These are phyloP conservation scores for Lithodes maja DNA, from an alignment of 2,888 invertebrate genomes.

Conservation along the genomic window DNA sequence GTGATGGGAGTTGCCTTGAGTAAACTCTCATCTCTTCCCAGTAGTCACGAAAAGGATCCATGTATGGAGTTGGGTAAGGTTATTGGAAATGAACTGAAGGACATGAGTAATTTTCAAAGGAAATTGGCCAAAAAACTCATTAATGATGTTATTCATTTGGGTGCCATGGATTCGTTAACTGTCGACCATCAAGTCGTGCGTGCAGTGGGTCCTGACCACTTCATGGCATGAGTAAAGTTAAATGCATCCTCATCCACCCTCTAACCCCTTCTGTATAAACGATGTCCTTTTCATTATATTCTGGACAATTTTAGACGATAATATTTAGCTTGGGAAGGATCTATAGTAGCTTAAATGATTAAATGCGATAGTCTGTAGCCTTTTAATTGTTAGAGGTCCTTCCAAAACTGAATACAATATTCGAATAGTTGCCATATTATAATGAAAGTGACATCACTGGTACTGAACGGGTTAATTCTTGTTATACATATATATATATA, in stretches of 20 bases:
- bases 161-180: not conserved
- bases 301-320: no score
- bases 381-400: no score
- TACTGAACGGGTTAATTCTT: no score
- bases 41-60: not conserved
- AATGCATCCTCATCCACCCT: not conserved
- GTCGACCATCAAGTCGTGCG: constrained; percentile 7
- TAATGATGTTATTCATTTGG: constrained; percentile 1
- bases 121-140: constrained; percentile 20
- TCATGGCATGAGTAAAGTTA: not conserved
- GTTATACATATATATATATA: no score
- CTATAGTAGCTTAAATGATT: no score
- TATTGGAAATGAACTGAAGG: not conserved
- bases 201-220: not conserved
- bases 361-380: no score
- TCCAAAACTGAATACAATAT: no score
- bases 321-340: no score
- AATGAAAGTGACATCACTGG: no score
- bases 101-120: not conserved
- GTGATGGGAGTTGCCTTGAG: constrained; percentile 19
- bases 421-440: no score
- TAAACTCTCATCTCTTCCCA: constrained; percentile 32
- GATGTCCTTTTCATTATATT: no score
- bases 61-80: not conserved
- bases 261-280: no score